phyloP scores from a whole-genome alignment of 2,113 vertebrate species.

The Nipponia nippon region DNA sequence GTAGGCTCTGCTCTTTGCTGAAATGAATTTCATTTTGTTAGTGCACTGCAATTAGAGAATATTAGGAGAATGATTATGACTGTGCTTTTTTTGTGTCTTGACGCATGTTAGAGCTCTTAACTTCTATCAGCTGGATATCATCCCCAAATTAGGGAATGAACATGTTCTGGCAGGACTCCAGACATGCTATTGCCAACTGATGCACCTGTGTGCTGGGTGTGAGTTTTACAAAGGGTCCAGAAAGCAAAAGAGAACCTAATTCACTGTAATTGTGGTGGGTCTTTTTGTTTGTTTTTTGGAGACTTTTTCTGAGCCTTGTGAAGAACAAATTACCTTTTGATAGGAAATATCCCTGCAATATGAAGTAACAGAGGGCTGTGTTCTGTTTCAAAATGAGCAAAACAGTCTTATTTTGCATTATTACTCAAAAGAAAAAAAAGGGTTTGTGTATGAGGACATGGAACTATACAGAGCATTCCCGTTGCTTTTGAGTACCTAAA shows the following conservation, averaged over 20 bases:
- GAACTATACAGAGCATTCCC: neutral
- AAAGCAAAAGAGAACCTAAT: neutral
- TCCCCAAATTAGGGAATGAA: neutral
- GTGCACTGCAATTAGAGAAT: neutral
- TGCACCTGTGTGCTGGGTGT: neutral
- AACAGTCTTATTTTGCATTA: neutral
- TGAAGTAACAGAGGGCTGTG: neutral
- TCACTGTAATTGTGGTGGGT: neutral
- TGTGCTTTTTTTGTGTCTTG: neutral
- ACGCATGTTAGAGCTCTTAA: neutral
- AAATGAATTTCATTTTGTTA: neutral
- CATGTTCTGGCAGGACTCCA: neutral
- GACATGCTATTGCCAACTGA: neutral
- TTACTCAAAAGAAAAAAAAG: neutral
- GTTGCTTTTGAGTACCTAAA: neutral
- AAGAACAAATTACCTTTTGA: neutral
- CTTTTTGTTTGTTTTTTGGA: neutral
- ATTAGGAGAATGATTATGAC: neutral
- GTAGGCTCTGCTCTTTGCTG: neutral
- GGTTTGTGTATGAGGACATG: rapidly evolving
- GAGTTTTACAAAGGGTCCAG: neutral
- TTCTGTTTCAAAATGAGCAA: neutral
- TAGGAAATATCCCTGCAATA: neutral
- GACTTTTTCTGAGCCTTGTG: neutral
- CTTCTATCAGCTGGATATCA: neutral